Base-by-base conservation (phyloP, 2,797 vertebrate genomes). In the Threskiornis aethiopicus region DNA sequence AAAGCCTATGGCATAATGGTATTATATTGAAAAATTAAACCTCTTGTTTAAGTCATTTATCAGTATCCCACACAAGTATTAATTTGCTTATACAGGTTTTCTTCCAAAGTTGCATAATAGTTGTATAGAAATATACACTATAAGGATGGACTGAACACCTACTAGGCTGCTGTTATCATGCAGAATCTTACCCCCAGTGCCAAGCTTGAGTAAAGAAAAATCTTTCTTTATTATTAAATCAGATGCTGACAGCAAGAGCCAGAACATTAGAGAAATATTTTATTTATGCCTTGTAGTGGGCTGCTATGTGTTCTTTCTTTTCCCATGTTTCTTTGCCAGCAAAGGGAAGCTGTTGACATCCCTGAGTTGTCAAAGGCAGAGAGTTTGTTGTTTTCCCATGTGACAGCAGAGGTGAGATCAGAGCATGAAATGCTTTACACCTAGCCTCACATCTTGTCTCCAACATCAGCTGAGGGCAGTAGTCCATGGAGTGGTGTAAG, bases 21-120 rank as follows among this genome's bases (percentile, higher is more conserved):
- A 91, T 88, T 97, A 78, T 82, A 96, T 90, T 89, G 80, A 93
- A 98, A 98, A 98, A 93, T 42, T 73, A 55, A 98, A 98, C 70
- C 22, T 95, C 62, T 54, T 94, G 11, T 95, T 92, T 96, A 95
- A 97, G 91, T 85, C 24, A 96, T 90, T 97, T 94, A 93, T 90
- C 35, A 26, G 4, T 95, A 92, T 88, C 78, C 7, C 90, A 69
- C 77, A 90, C 21, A 94, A 95, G 92, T 90, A 96, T 82, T 91
- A 96, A 80, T 93, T 90, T 90, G 33, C 66, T 94, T 92, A 87
- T 57, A 80, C 47, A 89, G 21, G 59, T 70, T 84, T 80, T 8
- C 17, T 89, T 97, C 87, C 81, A 92, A 95, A 87, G 29, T 52
- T 89, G 66, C 70, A 22, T 87, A 20, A 3, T 87, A 81, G 57